phyloP scores from a whole-genome alignment of 2,797 vertebrate genomes.

The Paedocypris micromegethes region DNA sequence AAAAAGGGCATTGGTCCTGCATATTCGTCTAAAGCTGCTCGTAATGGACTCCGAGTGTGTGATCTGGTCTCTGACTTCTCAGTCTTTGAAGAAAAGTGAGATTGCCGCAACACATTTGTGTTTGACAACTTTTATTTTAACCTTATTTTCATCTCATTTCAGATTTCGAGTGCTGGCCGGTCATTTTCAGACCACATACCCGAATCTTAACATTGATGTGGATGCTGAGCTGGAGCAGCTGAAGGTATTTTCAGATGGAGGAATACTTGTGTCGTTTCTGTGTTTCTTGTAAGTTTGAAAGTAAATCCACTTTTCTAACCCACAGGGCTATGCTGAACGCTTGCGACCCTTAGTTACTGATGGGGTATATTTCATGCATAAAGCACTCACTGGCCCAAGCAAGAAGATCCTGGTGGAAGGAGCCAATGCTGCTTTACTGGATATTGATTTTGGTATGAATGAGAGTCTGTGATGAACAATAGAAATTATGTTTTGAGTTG shows the following conservation, averaged over 20 bases:
- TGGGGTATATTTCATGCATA: constrained; percentile 78
- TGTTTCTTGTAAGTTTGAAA: too few species aligned
- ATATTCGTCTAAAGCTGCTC: constrained; percentile 79
- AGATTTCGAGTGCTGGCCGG: constrained; percentile 73
- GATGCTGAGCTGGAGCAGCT: constrained; percentile 69
- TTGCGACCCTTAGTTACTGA: constrained; percentile 75
- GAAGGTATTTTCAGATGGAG: constrained; percentile 61
- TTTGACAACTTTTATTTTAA: neutral
- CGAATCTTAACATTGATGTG: constrained; percentile 68
- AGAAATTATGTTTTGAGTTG: neutral
- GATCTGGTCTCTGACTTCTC: constrained; percentile 75
- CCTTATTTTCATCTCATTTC: neutral
- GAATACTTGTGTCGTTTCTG: too few species aligned
- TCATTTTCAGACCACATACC: constrained; percentile 73
- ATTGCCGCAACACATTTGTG: constrained; percentile 1
- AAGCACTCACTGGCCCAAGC: constrained; percentile 70
- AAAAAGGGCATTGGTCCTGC: constrained; percentile 80
- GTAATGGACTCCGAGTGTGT: constrained; percentile 74
- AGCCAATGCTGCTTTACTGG: constrained; percentile 75
- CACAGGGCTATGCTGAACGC: constrained; percentile 63
- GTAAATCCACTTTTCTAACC: neutral
- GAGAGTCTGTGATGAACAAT: neutral
- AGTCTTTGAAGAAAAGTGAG: constrained; percentile 77
- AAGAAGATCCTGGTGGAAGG: constrained; percentile 81
- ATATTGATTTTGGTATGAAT: constrained; percentile 77